Conservation (phyloP, 2,113 vertebrate genomes). For the Scalopus aquaticus region DNA sequence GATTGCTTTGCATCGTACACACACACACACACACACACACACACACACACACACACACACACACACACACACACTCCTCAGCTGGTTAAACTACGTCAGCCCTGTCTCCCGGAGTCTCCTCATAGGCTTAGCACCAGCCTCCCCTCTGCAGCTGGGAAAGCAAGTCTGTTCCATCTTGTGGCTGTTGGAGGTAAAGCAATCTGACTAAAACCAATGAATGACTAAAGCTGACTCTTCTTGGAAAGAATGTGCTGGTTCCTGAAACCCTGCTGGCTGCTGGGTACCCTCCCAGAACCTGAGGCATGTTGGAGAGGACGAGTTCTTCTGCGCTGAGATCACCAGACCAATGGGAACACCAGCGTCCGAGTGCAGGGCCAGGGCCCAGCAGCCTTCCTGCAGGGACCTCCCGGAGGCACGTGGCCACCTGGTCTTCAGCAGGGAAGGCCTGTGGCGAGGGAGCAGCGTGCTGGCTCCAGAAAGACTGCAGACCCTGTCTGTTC, state of each 20-base stretch:
- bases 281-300: conserved; percentile 50
- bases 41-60: too few species aligned
- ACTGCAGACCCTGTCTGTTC: background rate
- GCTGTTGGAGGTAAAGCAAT: background rate
- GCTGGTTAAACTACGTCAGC: conserved; percentile 14
- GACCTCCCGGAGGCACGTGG: background rate
- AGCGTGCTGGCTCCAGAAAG: background rate
- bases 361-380: background rate
- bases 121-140: background rate
- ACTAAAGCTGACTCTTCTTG: conserved; percentile 75
- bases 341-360: background rate
- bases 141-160: background rate
- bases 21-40: too few species aligned
- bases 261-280: conserved; percentile 57
- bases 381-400: background rate
- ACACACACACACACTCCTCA: too few species aligned
- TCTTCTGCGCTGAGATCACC: conserved; percentile 71
- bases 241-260: conserved; percentile 79
- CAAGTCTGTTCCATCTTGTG: conserved; percentile 72
- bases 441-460: background rate
- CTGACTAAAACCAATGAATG: background rate
- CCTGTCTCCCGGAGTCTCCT: conserved; percentile 15
- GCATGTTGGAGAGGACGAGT: conserved; percentile 45
- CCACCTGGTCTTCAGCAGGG: background rate
- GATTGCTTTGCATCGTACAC: background rate